Evolutionary conservation across 2,113 vertebrate genomes (phyloP).

Genomic region (Anser brachyrhynchus): DNA sequence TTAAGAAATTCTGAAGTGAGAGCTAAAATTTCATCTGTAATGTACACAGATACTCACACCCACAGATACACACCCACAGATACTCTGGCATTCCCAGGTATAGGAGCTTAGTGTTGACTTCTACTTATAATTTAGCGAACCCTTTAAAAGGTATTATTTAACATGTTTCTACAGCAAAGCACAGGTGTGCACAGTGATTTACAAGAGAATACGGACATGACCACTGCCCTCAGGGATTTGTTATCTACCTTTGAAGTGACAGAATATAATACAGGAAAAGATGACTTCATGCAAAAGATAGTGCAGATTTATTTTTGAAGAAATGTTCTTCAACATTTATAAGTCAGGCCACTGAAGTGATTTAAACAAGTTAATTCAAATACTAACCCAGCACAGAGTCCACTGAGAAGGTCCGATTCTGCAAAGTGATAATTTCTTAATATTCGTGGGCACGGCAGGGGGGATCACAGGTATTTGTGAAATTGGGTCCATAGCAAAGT

Average conservation of each 20-base stretch:
- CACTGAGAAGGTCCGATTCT: not conserved
- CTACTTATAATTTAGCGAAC: not conserved
- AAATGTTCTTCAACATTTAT: not conserved
- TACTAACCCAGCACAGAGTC: not conserved
- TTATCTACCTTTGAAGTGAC: not conserved
- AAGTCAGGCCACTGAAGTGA: not conserved
- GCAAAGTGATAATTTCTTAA: not conserved
- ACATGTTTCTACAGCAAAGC: not conserved
- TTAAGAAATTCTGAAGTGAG: not conserved
- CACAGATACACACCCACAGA: not conserved
- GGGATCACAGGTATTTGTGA: not conserved
- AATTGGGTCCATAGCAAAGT: not conserved
- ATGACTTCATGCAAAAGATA: constrained; percentile 4
- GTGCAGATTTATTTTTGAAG: not conserved
- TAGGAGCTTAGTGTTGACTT: not conserved
- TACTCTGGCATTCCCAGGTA: not conserved
- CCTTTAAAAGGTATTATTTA: constrained; percentile 1
- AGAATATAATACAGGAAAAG: not conserved
- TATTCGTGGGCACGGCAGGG: not conserved
- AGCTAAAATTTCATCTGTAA: not conserved
- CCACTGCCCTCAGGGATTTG: not conserved
- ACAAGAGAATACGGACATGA: not conserved
- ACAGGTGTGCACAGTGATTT: constrained; percentile 7
- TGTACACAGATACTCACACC: not conserved
- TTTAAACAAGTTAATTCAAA: not conserved